phyloP scores from a whole-genome alignment of 2,797 vertebrate genomes.

The Siniperca undulata region DNA sequence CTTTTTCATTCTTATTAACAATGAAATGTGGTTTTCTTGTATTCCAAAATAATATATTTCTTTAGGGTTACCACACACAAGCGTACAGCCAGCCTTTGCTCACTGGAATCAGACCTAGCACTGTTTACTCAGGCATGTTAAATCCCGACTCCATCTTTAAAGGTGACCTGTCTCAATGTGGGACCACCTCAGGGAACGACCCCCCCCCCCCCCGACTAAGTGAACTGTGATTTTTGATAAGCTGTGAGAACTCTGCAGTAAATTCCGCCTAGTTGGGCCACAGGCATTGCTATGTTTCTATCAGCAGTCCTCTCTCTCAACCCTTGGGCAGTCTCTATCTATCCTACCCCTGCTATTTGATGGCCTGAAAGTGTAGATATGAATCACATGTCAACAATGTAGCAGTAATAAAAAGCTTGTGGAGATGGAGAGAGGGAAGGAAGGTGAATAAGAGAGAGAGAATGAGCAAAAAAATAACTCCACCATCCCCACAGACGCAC shows the following conservation, averaged over 20 bases:
- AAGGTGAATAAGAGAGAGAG: slow-evolving; percentile 42
- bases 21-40: slow-evolving; percentile 13
- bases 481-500: slow-evolving; percentile 51
- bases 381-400: slow-evolving; percentile 64
- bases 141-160: slow-evolving; percentile 52
- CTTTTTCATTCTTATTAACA: background rate
- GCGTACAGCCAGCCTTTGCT: slow-evolving; percentile 14
- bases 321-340: slow-evolving; percentile 56
- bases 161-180: slow-evolving; percentile 55
- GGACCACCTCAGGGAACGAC: slow-evolving; percentile 54
- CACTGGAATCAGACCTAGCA: slow-evolving; percentile 34
- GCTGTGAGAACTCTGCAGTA: slow-evolving; percentile 60
- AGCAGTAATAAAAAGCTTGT: background rate
- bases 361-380: slow-evolving; percentile 58
- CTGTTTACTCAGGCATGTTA: slow-evolving; percentile 56
- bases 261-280: slow-evolving; percentile 67
- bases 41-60: background rate
- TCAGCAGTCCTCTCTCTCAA: slow-evolving; percentile 39
- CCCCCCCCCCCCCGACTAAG: slow-evolving; percentile 52
- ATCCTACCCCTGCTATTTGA: slow-evolving; percentile 25
- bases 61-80: slow-evolving; percentile 17
- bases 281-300: slow-evolving; percentile 68
- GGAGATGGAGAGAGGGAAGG: slow-evolving; percentile 26
- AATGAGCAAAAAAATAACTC: slow-evolving; percentile 29
- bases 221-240: slow-evolving; percentile 79